Evolutionary conservation across 64 coral and sea anemone genomes (phyloP).

Genomic region (Cladopsammia gracilis): DNA sequence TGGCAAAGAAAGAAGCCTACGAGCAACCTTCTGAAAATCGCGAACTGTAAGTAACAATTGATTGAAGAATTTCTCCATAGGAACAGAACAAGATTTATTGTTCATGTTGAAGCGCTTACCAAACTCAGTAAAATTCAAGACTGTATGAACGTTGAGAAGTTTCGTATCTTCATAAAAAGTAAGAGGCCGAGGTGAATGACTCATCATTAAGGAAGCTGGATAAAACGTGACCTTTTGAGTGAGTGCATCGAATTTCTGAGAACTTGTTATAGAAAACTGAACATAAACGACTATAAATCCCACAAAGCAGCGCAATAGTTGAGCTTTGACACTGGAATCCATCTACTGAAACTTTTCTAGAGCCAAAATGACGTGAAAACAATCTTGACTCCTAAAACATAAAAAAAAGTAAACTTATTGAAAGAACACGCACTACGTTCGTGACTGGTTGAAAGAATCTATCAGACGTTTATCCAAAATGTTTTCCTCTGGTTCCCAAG

Average conservation of each 20-base stretch:
- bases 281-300: too few species aligned
- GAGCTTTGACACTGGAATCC: too few species aligned
- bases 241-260: too few species aligned
- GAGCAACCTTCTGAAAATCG: slow-evolving; percentile 2
- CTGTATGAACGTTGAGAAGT: slow-evolving; percentile 17
- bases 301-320: too few species aligned
- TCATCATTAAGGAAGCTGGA: slow-evolving; percentile 36
- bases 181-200: slow-evolving; percentile 10
- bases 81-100: slow-evolving; percentile 41
- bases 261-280: too few species aligned
- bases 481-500: too few species aligned
- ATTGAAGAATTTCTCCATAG: slow-evolving; percentile 11
- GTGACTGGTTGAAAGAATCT: too few species aligned
- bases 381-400: too few species aligned
- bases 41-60: not conserved
- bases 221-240: slow-evolving; percentile 20
- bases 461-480: too few species aligned
- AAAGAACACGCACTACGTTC: too few species aligned
- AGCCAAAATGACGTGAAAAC: too few species aligned
- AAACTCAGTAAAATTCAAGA: not conserved
- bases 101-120: not conserved
- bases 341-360: not conserved
- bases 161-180: slow-evolving; percentile 49
- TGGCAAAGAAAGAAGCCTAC: slow-evolving; percentile 19
- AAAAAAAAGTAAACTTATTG: too few species aligned